Percentiles rank a stretch among this genome's conserved stretches.
Evolutionary conservation across 2,888 invertebrate species (phyloP).

Genomic region (Allolobophora icterica): DNA sequence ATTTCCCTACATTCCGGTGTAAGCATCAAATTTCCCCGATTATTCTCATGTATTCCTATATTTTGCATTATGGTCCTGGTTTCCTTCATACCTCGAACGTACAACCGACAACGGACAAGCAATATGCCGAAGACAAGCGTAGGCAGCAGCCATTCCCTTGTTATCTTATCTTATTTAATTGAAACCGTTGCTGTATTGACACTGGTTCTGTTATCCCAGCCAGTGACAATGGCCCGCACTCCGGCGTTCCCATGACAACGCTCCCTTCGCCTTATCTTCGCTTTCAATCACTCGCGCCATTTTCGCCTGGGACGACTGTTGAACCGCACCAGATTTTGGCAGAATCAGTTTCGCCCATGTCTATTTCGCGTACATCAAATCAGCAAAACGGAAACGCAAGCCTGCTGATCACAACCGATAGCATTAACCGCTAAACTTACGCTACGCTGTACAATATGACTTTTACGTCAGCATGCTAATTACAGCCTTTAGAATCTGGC

Average conservation of each 20-base stretch:
- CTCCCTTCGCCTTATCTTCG: neutral
- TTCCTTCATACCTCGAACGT: slow-evolving; percentile 9
- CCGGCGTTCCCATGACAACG: neutral
- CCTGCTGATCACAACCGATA: neutral
- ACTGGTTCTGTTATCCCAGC: slow-evolving; percentile 1
- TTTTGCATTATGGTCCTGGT: slow-evolving; percentile 1
- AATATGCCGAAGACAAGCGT: neutral
- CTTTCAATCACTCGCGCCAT: slow-evolving; percentile 5
- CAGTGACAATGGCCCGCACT: slow-evolving; percentile 1
- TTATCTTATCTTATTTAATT: slow-evolving; percentile 17
- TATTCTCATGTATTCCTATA: neutral
- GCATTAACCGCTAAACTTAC: neutral
- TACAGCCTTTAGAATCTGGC: neutral
- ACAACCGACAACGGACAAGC: neutral
- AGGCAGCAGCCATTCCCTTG: neutral
- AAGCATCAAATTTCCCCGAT: neutral
- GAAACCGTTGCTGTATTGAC: neutral
- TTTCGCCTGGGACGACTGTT: no score
- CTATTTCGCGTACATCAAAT: neutral
- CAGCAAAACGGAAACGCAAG: neutral
- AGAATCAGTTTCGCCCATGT: neutral
- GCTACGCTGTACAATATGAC: neutral
- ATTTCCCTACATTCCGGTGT: neutral
- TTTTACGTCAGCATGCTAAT: slow-evolving; percentile 5
- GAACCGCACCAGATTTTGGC: neutral